These are phyloP conservation scores for Enteromius trimaculatus DNA, from an alignment of 2,797 vertebrate species.

Conservation along the genomic window DNA sequence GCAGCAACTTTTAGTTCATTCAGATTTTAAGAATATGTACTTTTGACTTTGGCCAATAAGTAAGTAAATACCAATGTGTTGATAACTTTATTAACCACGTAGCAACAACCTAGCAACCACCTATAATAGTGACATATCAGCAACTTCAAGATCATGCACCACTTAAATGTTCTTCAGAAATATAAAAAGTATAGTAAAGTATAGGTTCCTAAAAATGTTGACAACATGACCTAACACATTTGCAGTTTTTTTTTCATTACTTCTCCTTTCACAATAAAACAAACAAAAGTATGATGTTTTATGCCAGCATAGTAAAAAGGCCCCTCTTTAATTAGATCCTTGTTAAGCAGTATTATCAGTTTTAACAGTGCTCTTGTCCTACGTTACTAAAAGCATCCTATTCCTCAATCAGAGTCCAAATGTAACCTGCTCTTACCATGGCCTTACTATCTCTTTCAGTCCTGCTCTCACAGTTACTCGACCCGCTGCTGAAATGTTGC, in stretches of 20 bases:
- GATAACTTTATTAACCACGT: background rate
- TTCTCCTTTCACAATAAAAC: background rate
- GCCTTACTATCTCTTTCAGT: conserved; percentile 18
- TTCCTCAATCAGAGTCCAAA: conserved; percentile 30
- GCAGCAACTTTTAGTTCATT: background rate
- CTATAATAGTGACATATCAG: background rate
- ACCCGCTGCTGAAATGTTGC: conserved; percentile 76
- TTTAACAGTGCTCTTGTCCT: conserved; percentile 54
- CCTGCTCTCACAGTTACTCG: conserved; percentile 66
- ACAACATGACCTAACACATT: background rate
- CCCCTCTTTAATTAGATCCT: conserved; percentile 64
- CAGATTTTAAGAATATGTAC: background rate
- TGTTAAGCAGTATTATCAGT: conserved; percentile 63
- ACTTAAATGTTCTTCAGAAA: background rate
- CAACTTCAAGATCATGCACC: background rate
- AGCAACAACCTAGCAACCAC: background rate
- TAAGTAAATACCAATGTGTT: background rate
- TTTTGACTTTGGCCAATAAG: background rate
- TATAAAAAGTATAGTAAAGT: background rate
- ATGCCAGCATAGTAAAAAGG: background rate
- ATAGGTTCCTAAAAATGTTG: background rate
- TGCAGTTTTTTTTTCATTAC: background rate
- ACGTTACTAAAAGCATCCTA: conserved; percentile 25
- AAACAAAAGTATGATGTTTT: background rate
- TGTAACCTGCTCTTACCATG: conserved; percentile 35